A percentile compares a stretch with the other conserved stretches of the same genome.
Evolutionary conservation across 2,888 invertebrate species (phyloP).

Genomic region (Cephus nigrinus): DNA sequence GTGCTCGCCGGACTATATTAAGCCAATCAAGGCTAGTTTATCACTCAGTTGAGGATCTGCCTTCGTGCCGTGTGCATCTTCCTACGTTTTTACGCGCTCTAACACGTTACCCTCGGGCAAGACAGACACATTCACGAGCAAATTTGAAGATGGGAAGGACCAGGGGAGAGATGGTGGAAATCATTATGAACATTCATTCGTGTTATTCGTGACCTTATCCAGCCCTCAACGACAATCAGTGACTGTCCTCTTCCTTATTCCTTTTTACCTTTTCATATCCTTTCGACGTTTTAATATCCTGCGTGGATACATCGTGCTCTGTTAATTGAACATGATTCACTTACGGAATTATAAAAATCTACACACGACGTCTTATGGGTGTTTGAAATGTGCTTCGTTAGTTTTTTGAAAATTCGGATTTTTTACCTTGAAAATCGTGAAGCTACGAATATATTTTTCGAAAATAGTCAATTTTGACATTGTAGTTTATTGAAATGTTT

Average conservation of each 20-base stretch:
- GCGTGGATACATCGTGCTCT: not conserved
- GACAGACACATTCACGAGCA: not conserved
- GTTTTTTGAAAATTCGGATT: not conserved
- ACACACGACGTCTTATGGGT: not conserved
- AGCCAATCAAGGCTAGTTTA: slow-evolving; percentile 75
- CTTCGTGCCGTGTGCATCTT: slow-evolving; percentile 62
- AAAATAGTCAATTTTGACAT: not conserved
- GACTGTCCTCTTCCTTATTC: not conserved
- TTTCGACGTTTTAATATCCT: not conserved
- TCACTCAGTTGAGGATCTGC: slow-evolving; percentile 70
- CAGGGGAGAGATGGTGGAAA: not conserved
- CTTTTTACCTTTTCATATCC: not conserved
- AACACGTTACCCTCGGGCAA: not conserved
- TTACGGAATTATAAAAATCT: not conserved
- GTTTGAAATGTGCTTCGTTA: not conserved
- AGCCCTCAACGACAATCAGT: not conserved
- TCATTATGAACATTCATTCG: not conserved
- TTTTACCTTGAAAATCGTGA: not conserved
- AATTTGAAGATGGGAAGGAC: not conserved
- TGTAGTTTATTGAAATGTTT: not conserved
- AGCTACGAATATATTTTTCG: not conserved
- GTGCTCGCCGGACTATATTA: slow-evolving; percentile 73
- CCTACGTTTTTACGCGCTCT: not conserved
- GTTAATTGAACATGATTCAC: not conserved
- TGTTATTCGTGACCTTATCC: slow-evolving; percentile 3